These are phyloP conservation scores for Mya arenaria DNA, from an alignment of 1,140 invertebrate species.

Conservation along the genomic window DNA sequence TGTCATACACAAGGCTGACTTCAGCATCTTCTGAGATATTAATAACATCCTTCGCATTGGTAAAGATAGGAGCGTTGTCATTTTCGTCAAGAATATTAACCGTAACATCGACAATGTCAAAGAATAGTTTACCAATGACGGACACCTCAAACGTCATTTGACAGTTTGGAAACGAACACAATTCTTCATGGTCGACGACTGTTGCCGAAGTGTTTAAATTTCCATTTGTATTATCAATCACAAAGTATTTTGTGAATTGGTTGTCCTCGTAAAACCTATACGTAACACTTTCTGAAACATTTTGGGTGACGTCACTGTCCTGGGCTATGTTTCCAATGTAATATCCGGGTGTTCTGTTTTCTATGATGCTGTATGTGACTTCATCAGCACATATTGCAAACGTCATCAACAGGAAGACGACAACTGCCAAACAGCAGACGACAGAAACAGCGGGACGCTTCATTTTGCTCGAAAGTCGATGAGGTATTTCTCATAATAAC, in stretches of 20 bases:
- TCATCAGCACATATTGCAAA: neutral
- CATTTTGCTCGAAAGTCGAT: neutral
- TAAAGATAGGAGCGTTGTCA: constrained; percentile 53
- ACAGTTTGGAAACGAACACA: constrained; percentile 65
- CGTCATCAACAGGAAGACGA: neutral
- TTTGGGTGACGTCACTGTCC: neutral
- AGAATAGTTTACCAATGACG: constrained; percentile 48
- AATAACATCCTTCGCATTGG: neutral
- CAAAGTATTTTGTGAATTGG: constrained; percentile 23
- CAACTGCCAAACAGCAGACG: neutral
- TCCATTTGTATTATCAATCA: constrained; percentile 5
- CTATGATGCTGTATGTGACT: constrained; percentile 8
- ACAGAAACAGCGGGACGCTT: neutral
- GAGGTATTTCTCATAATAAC: neutral
- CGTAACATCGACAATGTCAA: constrained; percentile 34
- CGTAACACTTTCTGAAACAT: neutral
- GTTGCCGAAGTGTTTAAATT: constrained; percentile 38
- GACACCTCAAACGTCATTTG: constrained; percentile 64
- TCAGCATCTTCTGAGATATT: constrained; percentile 36
- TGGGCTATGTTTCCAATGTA: constrained; percentile 42
- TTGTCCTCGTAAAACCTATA: neutral
- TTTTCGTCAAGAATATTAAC: constrained; percentile 48
- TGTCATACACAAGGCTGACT: constrained; percentile 20
- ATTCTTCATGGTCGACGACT: constrained; percentile 65
- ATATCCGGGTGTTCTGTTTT: constrained; percentile 25